Percentiles rank a stretch among this genome's conserved stretches.
These are phyloP conservation scores for Polia nebulosa DNA, from an alignment of 2,888 invertebrate species.

Conservation along the genomic window DNA sequence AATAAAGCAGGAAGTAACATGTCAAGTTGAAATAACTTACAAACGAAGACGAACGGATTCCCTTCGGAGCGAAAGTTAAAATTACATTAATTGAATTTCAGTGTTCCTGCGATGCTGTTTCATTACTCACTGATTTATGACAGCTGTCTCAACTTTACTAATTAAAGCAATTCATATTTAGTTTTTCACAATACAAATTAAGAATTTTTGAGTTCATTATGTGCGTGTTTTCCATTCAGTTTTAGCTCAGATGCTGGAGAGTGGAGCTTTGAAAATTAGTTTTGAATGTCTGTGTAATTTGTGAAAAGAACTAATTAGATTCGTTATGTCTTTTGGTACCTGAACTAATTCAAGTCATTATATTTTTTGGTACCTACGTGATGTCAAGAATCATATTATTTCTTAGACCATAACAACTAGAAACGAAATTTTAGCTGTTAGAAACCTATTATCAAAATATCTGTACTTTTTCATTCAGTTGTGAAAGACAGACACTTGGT, in stretches of 20 bases:
- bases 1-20: conserved; percentile 50
- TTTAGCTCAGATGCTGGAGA: neutral
- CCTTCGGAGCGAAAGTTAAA: conserved; percentile 62
- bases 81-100: conserved; percentile 73
- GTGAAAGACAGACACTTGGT: too few relatives aligned
- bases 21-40: conserved; percentile 56
- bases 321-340: too few relatives aligned
- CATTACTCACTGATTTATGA: conserved; percentile 73
- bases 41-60: conserved; percentile 52
- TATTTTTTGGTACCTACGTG: too few relatives aligned
- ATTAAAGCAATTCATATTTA: conserved; percentile 72
- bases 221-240: conserved; percentile 12
- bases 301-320: too few relatives aligned
- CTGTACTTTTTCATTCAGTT: too few relatives aligned
- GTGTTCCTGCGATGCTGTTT: conserved; percentile 68
- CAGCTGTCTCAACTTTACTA: conserved; percentile 73
- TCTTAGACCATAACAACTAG: too few relatives aligned
- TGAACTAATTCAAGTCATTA: too few relatives aligned
- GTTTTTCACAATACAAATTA: conserved; percentile 65
- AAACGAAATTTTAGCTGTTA: too few relatives aligned
- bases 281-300: too few relatives aligned
- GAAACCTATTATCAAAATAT: too few relatives aligned
- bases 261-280: neutral
- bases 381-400: too few relatives aligned
- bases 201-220: conserved; percentile 42